These are phyloP conservation scores for Planococcus citri DNA, from an alignment of 1,140 invertebrate species.

Conservation along the genomic window DNA sequence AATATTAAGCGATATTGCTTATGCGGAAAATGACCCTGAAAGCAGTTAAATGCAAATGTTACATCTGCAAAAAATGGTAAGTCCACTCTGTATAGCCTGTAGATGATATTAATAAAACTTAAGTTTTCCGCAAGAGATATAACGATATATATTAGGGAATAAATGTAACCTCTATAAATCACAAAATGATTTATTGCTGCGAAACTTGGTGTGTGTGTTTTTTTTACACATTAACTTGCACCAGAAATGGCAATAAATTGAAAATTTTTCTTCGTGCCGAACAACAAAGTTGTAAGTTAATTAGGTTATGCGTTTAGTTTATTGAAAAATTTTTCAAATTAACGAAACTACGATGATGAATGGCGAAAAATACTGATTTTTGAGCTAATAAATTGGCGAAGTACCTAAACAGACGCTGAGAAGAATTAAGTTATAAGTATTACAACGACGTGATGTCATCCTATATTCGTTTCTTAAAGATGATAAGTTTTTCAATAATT, in stretches of 20 bases:
- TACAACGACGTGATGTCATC: no score
- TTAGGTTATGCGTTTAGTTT: neutral
- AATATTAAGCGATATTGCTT: constrained; percentile 15
- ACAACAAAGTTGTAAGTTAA: neutral
- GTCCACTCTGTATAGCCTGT: constrained; percentile 11
- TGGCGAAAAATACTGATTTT: no score
- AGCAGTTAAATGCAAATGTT: constrained; percentile 18
- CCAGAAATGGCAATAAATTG: neutral
- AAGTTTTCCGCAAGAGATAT: constrained; percentile 1
- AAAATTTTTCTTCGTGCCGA: neutral
- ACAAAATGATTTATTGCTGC: neutral
- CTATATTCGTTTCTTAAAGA: no score
- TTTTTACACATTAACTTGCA: neutral
- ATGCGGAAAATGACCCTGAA: constrained; percentile 16
- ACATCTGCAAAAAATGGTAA: constrained; percentile 14
- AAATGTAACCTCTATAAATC: constrained; percentile 10
- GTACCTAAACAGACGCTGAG: no score
- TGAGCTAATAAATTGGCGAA: no score
- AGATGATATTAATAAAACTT: constrained; percentile 15
- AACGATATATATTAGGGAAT: constrained; percentile 17
- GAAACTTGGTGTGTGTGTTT: neutral
- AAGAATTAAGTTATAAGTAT: no score
- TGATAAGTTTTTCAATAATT: neutral
- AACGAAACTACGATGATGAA: neutral
- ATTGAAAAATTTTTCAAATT: constrained; percentile 1